Base-by-base conservation (phyloP, 2,797 vertebrate species). In the Manis javanica region DNA sequence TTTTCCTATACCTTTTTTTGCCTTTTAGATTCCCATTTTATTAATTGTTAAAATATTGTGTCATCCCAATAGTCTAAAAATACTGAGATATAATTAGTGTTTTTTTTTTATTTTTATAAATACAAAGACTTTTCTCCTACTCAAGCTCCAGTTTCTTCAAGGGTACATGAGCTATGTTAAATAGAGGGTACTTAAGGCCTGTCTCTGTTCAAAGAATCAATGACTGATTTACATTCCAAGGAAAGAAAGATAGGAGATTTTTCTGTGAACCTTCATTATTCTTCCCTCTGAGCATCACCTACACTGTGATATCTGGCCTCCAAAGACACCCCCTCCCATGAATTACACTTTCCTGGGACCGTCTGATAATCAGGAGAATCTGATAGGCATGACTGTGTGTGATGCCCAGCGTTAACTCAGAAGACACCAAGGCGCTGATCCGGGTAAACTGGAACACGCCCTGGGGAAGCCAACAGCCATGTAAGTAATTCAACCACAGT, bases 41-140 rank as follows among this genome's bases (percentile, higher is more conserved):
- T 21, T 85, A 63, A 74, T 57, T 81, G 11, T 29, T 93, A 84
- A 87, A 83, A 21, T 89, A 49, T 19, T 85, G 18, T 61, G 12
- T 81, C 2, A 53, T 29, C 5, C 26, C 49, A 16, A n/a, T 46
- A 55, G 7, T 29, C 26, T 51, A 71, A 95, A 82, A 68, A 75
- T 55, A 39, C 39, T 75, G 42, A 87, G 12, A 39, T 16, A 8
- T 71, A 42, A 57, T 75, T 46, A 12, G 7, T 66, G 7, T 46
- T 37, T 86, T 90, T 31, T 82, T 90, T 31, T 82, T n/a, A 31
- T 74, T 64, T 63, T 90, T 61, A 12, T 78, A 31, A 94, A 39
- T 18, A 34, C 21, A 21, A 71, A 8, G 5, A 71, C 9, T 82
- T 81, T 91, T 96, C 26, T 74, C 26, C 90, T n/a, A 39, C 29